Conservation (phyloP, 2,113 vertebrate species). For the Mobula hypostoma region DNA sequence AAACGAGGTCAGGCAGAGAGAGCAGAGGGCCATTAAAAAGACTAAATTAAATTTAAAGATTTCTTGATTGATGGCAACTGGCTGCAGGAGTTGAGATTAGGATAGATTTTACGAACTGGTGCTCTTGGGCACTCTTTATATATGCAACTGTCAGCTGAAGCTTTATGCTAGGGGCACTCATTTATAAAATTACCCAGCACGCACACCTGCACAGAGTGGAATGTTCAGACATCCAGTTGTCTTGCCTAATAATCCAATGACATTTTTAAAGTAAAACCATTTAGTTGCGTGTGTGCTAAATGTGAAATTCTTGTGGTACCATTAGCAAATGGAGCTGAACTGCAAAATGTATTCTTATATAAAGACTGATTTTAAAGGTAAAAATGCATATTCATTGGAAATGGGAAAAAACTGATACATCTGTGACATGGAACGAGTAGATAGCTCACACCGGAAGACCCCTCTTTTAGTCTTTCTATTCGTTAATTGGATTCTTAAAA, state of each 20-base stretch:
- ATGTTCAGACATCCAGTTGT: not conserved
- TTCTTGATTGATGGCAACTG: not conserved
- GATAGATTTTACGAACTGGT: not conserved
- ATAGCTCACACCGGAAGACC: not conserved
- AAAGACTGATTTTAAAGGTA: not conserved
- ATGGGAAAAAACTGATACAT: not conserved
- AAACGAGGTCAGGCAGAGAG: not conserved
- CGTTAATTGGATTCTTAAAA: not conserved
- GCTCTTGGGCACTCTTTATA: not conserved
- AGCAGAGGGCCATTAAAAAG: not conserved
- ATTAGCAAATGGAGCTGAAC: not conserved
- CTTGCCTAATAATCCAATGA: not conserved
- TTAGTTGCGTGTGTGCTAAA: not conserved
- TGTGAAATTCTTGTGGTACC: no score
- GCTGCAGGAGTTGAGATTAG: conserved; percentile 6
- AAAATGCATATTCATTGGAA: not conserved
- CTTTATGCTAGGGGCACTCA: not conserved
- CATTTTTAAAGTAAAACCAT: not conserved
- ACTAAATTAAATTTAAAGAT: not conserved
- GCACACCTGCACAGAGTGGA: not conserved
- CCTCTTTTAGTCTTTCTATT: not conserved
- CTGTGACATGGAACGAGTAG: not conserved
- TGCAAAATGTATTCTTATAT: not conserved
- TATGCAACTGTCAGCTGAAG: not conserved
- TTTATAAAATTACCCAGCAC: not conserved